Percentiles rank a stretch among this genome's conserved stretches.
phyloP scores from a whole-genome alignment of 2,113 vertebrate genomes.

The Antechinus flavipes region DNA sequence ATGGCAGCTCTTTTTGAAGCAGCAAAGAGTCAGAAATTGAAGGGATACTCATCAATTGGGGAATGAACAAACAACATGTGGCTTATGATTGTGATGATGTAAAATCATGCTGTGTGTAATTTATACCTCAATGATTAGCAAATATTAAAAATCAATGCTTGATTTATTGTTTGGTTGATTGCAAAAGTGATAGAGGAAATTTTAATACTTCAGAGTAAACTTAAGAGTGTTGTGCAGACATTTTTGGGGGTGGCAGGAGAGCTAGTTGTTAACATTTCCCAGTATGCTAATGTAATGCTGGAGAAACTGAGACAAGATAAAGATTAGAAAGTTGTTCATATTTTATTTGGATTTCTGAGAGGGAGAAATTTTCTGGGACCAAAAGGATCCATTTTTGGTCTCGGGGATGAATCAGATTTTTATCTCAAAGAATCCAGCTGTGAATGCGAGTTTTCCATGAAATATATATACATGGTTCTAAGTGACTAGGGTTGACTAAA shows the following conservation, averaged over 20 bases:
- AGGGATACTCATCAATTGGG: not conserved
- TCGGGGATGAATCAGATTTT: too few relatives aligned
- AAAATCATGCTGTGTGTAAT: not conserved
- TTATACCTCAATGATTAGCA: not conserved
- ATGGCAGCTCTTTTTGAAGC: not conserved
- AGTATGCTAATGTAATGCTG: not conserved
- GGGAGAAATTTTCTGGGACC: too few relatives aligned
- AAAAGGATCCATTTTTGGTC: too few relatives aligned
- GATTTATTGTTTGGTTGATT: not conserved
- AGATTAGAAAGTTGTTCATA: too few relatives aligned
- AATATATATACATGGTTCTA: too few relatives aligned
- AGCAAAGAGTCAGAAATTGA: not conserved
- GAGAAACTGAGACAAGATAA: too few relatives aligned
- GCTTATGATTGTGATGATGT: not conserved
- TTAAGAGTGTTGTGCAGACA: not conserved
- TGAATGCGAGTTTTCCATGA: too few relatives aligned
- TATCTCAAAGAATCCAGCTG: too few relatives aligned
- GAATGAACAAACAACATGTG: not conserved
- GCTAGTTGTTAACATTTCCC: not conserved
- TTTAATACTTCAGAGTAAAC: not conserved
- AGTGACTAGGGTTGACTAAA: too few relatives aligned
- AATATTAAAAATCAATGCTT: not conserved
- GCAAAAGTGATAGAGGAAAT: not conserved
- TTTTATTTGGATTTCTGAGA: too few relatives aligned
- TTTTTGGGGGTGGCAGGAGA: not conserved